phyloP scores from a whole-genome alignment of 2,797 vertebrate species.

The Rhinatrema bivittatum region DNA sequence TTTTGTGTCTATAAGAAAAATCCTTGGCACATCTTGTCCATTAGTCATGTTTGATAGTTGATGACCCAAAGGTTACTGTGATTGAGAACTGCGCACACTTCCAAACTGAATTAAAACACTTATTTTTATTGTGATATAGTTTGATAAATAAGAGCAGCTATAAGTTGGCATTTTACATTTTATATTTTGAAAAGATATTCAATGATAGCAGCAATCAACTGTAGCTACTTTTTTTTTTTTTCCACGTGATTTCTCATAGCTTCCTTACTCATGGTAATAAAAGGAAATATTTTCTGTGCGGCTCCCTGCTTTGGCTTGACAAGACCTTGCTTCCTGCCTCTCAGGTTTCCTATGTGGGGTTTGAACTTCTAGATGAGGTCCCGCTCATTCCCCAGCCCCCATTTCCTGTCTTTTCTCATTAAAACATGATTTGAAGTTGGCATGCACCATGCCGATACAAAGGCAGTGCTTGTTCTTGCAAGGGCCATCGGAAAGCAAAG shows the following conservation, averaged over 20 bases:
- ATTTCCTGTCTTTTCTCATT: slow-evolving; percentile 78
- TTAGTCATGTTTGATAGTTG: too few species aligned
- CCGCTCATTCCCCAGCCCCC: slow-evolving; percentile 64
- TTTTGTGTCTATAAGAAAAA: too few species aligned
- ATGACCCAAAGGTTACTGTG: too few species aligned
- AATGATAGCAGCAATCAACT: too few species aligned
- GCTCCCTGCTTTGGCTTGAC: slow-evolving; percentile 23
- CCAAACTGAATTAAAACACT: too few species aligned
- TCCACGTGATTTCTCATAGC: not conserved
- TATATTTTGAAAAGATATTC: too few species aligned
- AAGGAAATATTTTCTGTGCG: slow-evolving; percentile 33
- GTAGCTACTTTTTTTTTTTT: not conserved
- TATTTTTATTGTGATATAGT: too few species aligned
- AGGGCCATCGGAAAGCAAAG: slow-evolving; percentile 48
- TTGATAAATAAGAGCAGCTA: too few species aligned
- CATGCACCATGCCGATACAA: slow-evolving; percentile 57
- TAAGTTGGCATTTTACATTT: too few species aligned
- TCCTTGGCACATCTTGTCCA: too few species aligned
- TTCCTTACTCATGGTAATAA: slow-evolving; percentile 2
- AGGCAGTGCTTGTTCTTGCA: slow-evolving; percentile 67
- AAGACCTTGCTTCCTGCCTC: slow-evolving; percentile 67
- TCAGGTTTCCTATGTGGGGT: slow-evolving; percentile 51
- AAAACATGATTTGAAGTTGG: slow-evolving; percentile 62
- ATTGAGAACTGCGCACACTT: too few species aligned
- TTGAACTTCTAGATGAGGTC: slow-evolving; percentile 67